A percentile compares a stretch with the other conserved stretches of the same genome.
Evolutionary conservation across 2,888 invertebrate species (phyloP).

Genomic region (Pterobdella sp.): DNA sequence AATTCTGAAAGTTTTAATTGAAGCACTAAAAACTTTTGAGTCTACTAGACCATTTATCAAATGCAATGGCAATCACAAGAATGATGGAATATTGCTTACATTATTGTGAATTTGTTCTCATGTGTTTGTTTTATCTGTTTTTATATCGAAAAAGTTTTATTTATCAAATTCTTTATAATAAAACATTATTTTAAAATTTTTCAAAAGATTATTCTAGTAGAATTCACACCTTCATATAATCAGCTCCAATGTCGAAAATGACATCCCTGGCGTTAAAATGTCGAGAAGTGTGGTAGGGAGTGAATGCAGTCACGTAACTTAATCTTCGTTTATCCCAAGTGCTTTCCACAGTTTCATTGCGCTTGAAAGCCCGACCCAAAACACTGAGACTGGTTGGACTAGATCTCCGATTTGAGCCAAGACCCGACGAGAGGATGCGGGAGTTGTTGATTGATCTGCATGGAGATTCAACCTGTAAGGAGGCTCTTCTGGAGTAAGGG

Average conservation of each 20-base stretch:
- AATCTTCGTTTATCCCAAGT: neutral
- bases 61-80: too few species aligned
- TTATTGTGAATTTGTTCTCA: too few species aligned
- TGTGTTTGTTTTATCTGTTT: too few species aligned
- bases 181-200: neutral
- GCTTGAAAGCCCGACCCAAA: slow-evolving; percentile 7
- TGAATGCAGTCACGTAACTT: neutral
- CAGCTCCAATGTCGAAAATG: slow-evolving; percentile 77
- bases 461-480: slow-evolving; percentile 29
- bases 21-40: too few species aligned
- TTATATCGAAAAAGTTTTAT: too few species aligned
- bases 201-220: neutral
- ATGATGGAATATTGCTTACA: too few species aligned
- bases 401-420: neutral
- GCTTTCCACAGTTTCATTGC: neutral
- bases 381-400: slow-evolving; percentile 16
- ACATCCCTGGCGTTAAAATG: slow-evolving; percentile 42
- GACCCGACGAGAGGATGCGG: neutral
- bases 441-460: neutral
- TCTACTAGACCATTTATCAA: too few species aligned
- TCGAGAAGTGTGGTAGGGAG: slow-evolving; percentile 39
- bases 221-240: slow-evolving; percentile 83
- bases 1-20: too few species aligned
- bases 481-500: slow-evolving; percentile 19
- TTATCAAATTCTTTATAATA: neutral